Evolutionary conservation across 1,140 invertebrate species (phyloP).

Genomic region (Cyclargus thomasi): DNA sequence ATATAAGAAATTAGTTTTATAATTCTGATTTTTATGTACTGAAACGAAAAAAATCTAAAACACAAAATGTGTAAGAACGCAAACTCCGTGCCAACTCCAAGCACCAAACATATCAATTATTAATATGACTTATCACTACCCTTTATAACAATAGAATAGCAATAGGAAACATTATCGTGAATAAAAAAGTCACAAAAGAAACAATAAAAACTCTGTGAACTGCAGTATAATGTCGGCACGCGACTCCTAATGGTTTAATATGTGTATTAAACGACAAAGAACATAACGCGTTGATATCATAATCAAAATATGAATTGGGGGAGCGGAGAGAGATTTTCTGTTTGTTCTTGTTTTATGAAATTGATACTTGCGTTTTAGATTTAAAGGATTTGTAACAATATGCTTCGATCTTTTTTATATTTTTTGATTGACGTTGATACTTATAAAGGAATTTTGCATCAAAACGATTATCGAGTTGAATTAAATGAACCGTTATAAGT

Average conservation of each 20-base stretch:
- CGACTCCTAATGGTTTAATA: conserved; percentile 71
- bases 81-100: too few species aligned
- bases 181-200: conserved; percentile 34
- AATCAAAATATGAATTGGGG: conserved; percentile 72
- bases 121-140: background rate
- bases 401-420: background rate
- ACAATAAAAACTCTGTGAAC: conserved; percentile 54
- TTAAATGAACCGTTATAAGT: too few species aligned
- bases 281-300: conserved; percentile 69
- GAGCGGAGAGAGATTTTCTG: conserved; percentile 43
- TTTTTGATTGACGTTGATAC: too few species aligned
- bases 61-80: too few species aligned
- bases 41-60: too few species aligned
- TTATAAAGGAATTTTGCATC: too few species aligned
- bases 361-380: conserved; percentile 40
- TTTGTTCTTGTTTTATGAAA: conserved; percentile 56
- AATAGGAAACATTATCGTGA: background rate
- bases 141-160: conserved; percentile 1
- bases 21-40: too few species aligned
- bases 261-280: conserved; percentile 66
- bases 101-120: background rate
- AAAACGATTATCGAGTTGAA: too few species aligned
- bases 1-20: too few species aligned
- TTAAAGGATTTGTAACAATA: conserved; percentile 14
- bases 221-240: conserved; percentile 61